These are phyloP conservation scores for Stegodyphus mimosarum DNA, from an alignment of 1,140 invertebrate species.

Conservation along the genomic window DNA sequence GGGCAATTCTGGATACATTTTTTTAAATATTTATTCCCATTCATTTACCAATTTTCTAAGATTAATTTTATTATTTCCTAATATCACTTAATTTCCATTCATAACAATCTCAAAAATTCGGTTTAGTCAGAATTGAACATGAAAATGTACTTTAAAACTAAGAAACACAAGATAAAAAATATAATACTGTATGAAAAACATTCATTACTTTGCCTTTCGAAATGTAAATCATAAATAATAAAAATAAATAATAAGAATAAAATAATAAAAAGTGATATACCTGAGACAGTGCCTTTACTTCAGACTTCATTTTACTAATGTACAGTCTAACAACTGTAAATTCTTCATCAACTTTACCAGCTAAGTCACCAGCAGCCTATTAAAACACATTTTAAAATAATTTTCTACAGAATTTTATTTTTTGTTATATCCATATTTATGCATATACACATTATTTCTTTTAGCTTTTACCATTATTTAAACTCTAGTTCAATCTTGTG, in stretches of 20 bases:
- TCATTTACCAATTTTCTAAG: too few species aligned
- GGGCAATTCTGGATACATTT: too few species aligned
- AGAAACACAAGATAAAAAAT: neutral
- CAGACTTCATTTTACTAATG: slow-evolving; percentile 98
- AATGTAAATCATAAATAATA: neutral
- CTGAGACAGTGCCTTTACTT: slow-evolving; percentile 89
- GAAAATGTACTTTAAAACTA: neutral
- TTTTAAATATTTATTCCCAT: too few species aligned
- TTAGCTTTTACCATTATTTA: too few species aligned
- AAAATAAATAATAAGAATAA: neutral
- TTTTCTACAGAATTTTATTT: too few species aligned
- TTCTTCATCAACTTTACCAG: slow-evolving; percentile 93
- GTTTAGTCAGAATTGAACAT: too few species aligned
- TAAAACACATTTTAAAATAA: neutral
- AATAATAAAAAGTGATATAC: slow-evolving; percentile 31
- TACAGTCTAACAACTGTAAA: slow-evolving; percentile 97
- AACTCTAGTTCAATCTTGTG: too few species aligned
- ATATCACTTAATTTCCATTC: too few species aligned
- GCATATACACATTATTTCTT: too few species aligned
- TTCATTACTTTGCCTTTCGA: neutral
- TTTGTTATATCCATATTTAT: too few species aligned
- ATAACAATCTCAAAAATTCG: too few species aligned
- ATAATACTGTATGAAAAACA: neutral
- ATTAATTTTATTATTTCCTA: too few species aligned
- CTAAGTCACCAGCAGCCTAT: slow-evolving; percentile 64